phyloP scores from a whole-genome alignment of 1,140 invertebrate genomes.

The Phortica variegata region DNA sequence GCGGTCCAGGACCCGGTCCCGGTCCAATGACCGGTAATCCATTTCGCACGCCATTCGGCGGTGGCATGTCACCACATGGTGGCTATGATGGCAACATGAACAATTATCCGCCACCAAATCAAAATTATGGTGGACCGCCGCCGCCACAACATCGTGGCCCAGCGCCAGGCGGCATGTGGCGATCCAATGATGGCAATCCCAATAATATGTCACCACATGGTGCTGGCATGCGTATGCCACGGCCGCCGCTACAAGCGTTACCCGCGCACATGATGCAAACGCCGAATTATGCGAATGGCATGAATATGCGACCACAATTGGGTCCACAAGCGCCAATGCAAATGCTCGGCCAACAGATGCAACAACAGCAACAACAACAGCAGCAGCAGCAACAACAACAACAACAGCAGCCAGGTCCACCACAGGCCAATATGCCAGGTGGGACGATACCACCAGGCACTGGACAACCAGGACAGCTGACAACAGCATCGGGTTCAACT shows the following conservation, averaged over 20 bases:
- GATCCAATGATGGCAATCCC: too few relatives aligned
- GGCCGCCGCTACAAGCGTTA: constrained; percentile 39
- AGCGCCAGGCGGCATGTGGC: too few relatives aligned
- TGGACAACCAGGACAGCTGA: not conserved
- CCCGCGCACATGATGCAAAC: constrained; percentile 41
- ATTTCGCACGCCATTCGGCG: not conserved
- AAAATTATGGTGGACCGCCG: too few relatives aligned
- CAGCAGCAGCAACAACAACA: constrained; percentile 11
- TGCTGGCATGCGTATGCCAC: constrained; percentile 33
- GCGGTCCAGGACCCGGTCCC: constrained; percentile 3
- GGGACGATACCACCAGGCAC: too few relatives aligned
- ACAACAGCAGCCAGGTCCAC: constrained; percentile 2
- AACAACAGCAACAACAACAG: constrained; percentile 6
- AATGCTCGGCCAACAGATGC: constrained; percentile 16
- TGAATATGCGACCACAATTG: constrained; percentile 35
- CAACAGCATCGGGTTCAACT: constrained; percentile 10
- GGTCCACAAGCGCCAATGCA: constrained; percentile 19
- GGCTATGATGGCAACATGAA: not conserved
- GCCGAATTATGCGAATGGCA: constrained; percentile 36
- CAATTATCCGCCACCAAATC: too few relatives aligned
- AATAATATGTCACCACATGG: not conserved
- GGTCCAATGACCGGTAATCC: constrained; percentile 2
- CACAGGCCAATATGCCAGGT: not conserved
- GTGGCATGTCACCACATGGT: not conserved
- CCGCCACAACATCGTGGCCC: too few relatives aligned